Conservation (phyloP, 2,888 invertebrate species). For the Norana najaformis region DNA sequence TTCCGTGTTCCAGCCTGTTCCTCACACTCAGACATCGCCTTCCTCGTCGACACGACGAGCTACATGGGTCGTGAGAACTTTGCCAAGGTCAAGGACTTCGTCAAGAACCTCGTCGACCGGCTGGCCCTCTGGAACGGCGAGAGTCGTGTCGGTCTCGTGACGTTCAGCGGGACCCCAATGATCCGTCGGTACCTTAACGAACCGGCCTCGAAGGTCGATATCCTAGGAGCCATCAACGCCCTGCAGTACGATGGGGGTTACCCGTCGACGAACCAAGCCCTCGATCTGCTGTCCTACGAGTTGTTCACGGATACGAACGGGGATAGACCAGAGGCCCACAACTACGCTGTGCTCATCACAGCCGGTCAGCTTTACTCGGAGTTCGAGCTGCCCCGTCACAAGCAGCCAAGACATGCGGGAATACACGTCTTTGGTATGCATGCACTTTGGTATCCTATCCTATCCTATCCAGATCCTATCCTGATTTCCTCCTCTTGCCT, state of each 20-base stretch:
- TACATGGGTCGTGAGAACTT: constrained; percentile 40
- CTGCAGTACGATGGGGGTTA: constrained; percentile 41
- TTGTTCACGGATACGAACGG: constrained; percentile 38
- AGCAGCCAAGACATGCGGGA: neutral
- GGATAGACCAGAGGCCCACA: constrained; percentile 38
- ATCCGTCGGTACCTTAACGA: constrained; percentile 36
- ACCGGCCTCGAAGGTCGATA: constrained; percentile 36
- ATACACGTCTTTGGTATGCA: neutral
- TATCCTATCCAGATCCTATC: neutral
- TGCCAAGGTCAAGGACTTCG: constrained; percentile 41
- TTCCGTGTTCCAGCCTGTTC: constrained; percentile 47
- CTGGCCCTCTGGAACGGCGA: constrained; percentile 38
- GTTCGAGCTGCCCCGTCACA: constrained; percentile 26
- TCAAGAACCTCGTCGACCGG: constrained; percentile 39
- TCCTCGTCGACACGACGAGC: constrained; percentile 47
- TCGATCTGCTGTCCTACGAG: constrained; percentile 35
- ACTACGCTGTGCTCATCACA: constrained; percentile 42
- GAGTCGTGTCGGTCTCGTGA: constrained; percentile 42
- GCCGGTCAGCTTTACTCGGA: constrained; percentile 42
- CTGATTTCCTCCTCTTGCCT: too few species aligned
- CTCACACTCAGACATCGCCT: constrained; percentile 53
- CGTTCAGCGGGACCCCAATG: constrained; percentile 33
- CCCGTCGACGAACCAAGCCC: constrained; percentile 37
- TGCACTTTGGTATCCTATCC: neutral
- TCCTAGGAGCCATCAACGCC: constrained; percentile 40